Evolutionary conservation across 37 sponge, comb jelly and placozoan genomes (phyloP).

Genomic region (Aphrocallistes beatrix): DNA sequence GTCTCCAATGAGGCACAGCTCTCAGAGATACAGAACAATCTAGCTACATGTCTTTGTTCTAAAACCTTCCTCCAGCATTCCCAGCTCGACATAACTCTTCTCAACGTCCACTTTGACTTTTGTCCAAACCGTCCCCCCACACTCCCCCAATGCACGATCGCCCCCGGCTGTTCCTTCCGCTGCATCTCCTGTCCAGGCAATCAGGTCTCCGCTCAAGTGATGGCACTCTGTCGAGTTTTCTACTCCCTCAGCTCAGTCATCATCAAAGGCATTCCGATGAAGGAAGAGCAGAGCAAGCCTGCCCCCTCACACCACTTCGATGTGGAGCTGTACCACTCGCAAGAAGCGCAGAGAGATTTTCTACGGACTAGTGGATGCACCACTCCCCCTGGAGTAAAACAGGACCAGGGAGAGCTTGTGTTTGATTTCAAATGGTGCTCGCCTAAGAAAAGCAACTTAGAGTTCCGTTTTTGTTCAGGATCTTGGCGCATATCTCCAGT

Average conservation of each 20-base stretch:
- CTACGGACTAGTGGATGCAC: slow-evolving; percentile 26
- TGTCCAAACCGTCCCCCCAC: background rate
- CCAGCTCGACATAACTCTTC: background rate
- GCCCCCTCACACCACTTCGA: slow-evolving; percentile 70
- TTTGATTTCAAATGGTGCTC: background rate
- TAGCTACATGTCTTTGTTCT: background rate
- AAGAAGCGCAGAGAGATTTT: slow-evolving; percentile 68
- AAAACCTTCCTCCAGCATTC: background rate
- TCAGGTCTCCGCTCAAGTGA: background rate
- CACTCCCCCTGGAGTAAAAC: background rate
- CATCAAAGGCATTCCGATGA: slow-evolving; percentile 87
- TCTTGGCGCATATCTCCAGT: slow-evolving; percentile 74
- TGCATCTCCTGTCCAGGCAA: slow-evolving; percentile 1
- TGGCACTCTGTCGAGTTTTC: slow-evolving; percentile 22
- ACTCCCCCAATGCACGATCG: background rate
- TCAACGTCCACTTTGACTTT: background rate
- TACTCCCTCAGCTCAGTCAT: slow-evolving; percentile 49
- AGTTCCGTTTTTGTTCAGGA: slow-evolving; percentile 60
- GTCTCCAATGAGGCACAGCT: background rate
- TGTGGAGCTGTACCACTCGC: slow-evolving; percentile 60
- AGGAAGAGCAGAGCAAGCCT: slow-evolving; percentile 40
- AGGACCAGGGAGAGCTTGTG: background rate
- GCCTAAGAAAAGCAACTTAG: slow-evolving; percentile 19
- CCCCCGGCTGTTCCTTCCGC: slow-evolving; percentile 9
- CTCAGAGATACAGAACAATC: slow-evolving; percentile 1